Percentiles rank a stretch among this genome's conserved stretches.
phyloP scores from a whole-genome alignment of 2,113 vertebrate species.

The Dolichallabes microphthalmus region DNA sequence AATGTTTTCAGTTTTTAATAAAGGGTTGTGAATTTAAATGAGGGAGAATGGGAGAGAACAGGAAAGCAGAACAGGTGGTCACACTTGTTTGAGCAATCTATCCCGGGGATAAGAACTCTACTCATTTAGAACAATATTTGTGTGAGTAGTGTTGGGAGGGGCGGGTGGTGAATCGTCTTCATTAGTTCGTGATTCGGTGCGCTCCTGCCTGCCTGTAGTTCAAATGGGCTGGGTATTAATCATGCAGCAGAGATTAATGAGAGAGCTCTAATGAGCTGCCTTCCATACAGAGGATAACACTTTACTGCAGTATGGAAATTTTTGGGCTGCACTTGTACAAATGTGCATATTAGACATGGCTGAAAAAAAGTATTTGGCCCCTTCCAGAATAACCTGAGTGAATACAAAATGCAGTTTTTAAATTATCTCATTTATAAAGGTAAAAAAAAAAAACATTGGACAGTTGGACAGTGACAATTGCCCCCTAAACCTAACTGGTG shows the following conservation, averaged over 20 bases:
- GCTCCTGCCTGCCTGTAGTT: slow-evolving; percentile 37
- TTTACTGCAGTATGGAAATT: slow-evolving; percentile 23
- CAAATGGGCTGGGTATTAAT: slow-evolving; percentile 48
- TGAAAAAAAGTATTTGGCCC: not conserved
- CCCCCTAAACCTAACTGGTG: too few species aligned
- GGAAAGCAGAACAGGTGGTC: slow-evolving; percentile 30
- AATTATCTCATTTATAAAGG: too few species aligned
- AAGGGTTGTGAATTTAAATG: slow-evolving; percentile 13
- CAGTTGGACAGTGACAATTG: too few species aligned
- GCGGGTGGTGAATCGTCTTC: slow-evolving; percentile 15
- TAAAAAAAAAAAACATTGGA: too few species aligned
- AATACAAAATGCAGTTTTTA: too few species aligned
- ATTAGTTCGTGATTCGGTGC: slow-evolving; percentile 29
- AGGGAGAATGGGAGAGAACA: not conserved
- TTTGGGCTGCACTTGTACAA: slow-evolving; percentile 7
- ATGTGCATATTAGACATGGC: not conserved
- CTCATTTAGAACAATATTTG: slow-evolving; percentile 44
- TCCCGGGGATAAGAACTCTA: slow-evolving; percentile 4
- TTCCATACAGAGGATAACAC: slow-evolving; percentile 16
- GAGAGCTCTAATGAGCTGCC: slow-evolving; percentile 48
- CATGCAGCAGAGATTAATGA: slow-evolving; percentile 49
- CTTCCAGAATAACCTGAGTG: too few species aligned
- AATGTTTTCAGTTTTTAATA: slow-evolving; percentile 11
- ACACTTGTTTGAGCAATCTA: slow-evolving; percentile 27
- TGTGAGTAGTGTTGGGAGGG: not conserved